phyloP scores from a whole-genome alignment of 2,797 vertebrate genomes.

The Enteromius viviparus region DNA sequence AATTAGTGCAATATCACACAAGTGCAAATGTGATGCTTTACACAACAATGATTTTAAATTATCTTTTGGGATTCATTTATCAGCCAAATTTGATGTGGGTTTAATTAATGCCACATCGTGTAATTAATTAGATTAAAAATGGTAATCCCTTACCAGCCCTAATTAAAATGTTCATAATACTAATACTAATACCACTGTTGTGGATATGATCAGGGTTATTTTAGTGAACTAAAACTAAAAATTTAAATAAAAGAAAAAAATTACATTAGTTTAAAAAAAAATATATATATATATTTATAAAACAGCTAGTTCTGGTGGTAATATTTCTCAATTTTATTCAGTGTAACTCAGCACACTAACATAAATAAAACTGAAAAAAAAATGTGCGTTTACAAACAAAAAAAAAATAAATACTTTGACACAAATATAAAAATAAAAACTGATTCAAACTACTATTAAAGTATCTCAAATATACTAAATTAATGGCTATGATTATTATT shows the following conservation, averaged over 20 bases:
- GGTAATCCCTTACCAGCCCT: no score
- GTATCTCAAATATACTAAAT: not conserved
- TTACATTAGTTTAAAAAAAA: not conserved
- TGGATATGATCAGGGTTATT: not conserved
- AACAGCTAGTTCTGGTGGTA: not conserved
- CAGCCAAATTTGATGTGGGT: no score
- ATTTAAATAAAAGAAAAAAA: not conserved
- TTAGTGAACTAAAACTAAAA: not conserved
- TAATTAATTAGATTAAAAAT: no score
- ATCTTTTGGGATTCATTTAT: no score
- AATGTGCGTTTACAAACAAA: no score
- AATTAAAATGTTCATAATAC: not conserved
- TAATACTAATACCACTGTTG: not conserved
- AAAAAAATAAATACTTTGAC: no score
- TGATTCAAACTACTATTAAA: not conserved
- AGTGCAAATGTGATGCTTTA: no score
- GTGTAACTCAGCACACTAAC: not conserved
- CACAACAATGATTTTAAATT: no score
- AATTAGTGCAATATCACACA: no score
- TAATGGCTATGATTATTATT: not conserved
- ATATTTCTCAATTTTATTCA: not conserved
- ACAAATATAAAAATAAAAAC: not conserved
- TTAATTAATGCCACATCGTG: no score
- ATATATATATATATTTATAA: not conserved
- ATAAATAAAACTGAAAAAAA: not conserved